Conservation (phyloP, 2,113 vertebrate genomes). For the Baryphthengus martii region DNA sequence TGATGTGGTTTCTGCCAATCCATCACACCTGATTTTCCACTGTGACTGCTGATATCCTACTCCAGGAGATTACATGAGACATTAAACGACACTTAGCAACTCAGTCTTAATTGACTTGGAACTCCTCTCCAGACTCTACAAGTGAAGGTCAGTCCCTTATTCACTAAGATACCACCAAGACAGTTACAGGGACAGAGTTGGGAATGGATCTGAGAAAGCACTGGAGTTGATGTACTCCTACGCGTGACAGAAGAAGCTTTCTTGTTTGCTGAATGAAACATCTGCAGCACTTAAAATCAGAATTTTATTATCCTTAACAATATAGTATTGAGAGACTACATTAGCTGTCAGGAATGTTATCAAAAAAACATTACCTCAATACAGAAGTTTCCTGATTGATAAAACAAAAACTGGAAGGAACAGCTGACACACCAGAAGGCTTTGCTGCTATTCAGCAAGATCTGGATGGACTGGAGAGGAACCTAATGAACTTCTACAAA, state of each 20-base stretch:
- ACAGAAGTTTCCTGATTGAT: no score
- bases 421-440: no score
- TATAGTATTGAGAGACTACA: neutral
- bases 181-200: neutral
- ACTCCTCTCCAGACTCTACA: neutral
- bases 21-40: neutral
- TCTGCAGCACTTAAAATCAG: neutral
- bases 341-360: neutral
- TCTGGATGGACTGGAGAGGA: no score
- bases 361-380: no score
- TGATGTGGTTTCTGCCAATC: neutral
- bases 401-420: no score
- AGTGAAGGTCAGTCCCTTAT: neutral
- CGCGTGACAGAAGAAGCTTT: neutral
- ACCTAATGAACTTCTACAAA: no score
- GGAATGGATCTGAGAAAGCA: accelerated
- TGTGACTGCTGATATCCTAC: neutral
- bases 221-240: neutral
- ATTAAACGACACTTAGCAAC: neutral
- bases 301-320: neutral
- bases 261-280: neutral
- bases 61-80: neutral
- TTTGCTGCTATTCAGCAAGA: no score
- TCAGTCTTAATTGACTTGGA: neutral
- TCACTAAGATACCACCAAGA: neutral